Evolutionary conservation across 2,113 vertebrate species (phyloP).

Genomic region (Chunga burmeisteri): DNA sequence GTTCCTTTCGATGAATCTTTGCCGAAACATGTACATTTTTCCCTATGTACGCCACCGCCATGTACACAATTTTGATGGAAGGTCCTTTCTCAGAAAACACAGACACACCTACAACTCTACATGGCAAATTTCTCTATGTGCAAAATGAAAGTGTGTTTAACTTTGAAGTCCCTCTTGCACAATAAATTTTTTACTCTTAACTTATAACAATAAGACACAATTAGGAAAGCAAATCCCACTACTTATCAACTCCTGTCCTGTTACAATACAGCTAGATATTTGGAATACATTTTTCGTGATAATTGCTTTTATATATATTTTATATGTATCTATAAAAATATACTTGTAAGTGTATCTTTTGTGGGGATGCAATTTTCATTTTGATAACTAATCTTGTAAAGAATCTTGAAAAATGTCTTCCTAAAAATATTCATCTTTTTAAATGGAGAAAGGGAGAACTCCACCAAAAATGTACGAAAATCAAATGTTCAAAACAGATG

Average conservation of each 20-base stretch:
- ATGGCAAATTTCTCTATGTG: background rate
- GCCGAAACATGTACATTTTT: accelerated
- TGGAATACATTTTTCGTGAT: background rate
- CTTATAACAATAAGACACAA: background rate
- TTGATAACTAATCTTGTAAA: background rate
- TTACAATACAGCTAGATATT: background rate
- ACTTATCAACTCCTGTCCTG: background rate
- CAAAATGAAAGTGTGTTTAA: background rate
- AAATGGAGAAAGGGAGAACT: background rate
- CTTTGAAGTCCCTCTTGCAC: background rate
- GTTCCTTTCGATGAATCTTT: background rate
- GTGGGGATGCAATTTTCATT: background rate
- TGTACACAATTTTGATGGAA: background rate
- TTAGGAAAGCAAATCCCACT: background rate
- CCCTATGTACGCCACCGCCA: background rate
- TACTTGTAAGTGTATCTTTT: background rate
- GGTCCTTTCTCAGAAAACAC: background rate
- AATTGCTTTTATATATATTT: background rate
- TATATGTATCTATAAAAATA: background rate
- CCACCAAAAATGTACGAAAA: background rate
- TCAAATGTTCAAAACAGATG: background rate
- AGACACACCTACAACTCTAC: background rate
- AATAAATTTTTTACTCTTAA: background rate
- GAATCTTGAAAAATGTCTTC: background rate
- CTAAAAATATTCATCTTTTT: background rate